Evolutionary conservation across 2,113 vertebrate genomes (phyloP), one percentile per base, ranked within the genome.

Genomic region (Eupsittula cactorum): DNA sequence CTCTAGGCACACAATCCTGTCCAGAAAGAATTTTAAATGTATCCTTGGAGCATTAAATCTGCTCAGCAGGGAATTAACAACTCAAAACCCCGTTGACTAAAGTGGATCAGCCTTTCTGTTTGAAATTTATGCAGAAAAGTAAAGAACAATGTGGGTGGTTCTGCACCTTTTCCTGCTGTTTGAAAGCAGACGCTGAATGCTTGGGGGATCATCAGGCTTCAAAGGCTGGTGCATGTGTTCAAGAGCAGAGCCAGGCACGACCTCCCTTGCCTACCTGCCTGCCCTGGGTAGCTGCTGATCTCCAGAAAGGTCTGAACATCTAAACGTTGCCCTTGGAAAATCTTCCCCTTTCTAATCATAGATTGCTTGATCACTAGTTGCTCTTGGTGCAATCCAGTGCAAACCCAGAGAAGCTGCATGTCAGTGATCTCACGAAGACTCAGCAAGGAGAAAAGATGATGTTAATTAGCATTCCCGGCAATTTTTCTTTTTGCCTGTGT

Each of bases 141-240:
- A 0, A 21, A 69, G 69, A 8, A 8, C 9, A 0, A 1, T 1
- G 29, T 35, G 74, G 50, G 33, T 67, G 55, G 60, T 47, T 65
- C 64, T 81, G 69, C 64, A 52, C 23, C 78, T 63, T 29, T 13
- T 44, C 0, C 1, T 19, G 11, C 53, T 19, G 52, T 28, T 28
- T 21, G 87, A 29, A 84, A 67, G 65, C 60, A 42, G 65, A 7
- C 23, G 71, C 55, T 28, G 81, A 46, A 25, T 0, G 12, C 3
- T 4, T 1, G 1, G 59, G 28, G 60, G 15, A 11, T 8, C 3
- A 1, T 1, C 27, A 16, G 82, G 39, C 52, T 67, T 27, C 47
- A 0, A 1, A 18, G 52, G 35, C 59, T 57, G 65, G 23, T 7
- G 35, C 47, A 14, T 0, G 7, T 44, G 53, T 39, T 28, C 10